Evolutionary conservation across 2,113 vertebrate genomes (phyloP).

Genomic region (Atherinomorus stipes): DNA sequence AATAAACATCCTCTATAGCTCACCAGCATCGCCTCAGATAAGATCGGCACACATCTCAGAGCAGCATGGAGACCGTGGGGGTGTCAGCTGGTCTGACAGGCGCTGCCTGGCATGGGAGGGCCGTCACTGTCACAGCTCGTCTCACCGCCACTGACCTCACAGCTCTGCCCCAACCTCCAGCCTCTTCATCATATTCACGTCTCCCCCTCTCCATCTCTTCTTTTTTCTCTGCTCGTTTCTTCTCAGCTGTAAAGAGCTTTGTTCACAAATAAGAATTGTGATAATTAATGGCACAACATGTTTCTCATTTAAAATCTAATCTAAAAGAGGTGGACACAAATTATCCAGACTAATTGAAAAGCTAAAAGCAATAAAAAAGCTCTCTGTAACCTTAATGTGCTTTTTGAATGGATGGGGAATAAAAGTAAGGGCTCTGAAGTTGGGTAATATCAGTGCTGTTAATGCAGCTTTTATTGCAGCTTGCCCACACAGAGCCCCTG

Average conservation of each 20-base stretch:
- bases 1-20: constrained; percentile 35
- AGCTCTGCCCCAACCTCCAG: constrained; percentile 36
- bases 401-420: constrained; percentile 63
- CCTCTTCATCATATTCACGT: constrained; percentile 40
- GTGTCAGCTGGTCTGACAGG: constrained; percentile 44
- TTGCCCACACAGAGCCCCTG: constrained; percentile 13
- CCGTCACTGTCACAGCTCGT: constrained; percentile 37
- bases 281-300: constrained; percentile 82
- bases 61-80: background rate
- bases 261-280: constrained; percentile 70
- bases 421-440: constrained; percentile 40
- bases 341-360: constrained; percentile 80
- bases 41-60: constrained; percentile 1
- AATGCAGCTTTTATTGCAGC: constrained; percentile 46
- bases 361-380: constrained; percentile 74
- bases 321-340: constrained; percentile 79
- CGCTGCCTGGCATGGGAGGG: constrained; percentile 11
- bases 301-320: constrained; percentile 83
- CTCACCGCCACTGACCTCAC: constrained; percentile 48
- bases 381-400: constrained; percentile 61
- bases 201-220: constrained; percentile 9
- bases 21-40: constrained; percentile 23
- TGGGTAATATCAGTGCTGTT: constrained; percentile 33
- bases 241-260: constrained; percentile 50
- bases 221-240: constrained; percentile 13